Base-by-base conservation (phyloP, 1,140 invertebrate species). In the Aphaenogaster ashmeadi region DNA sequence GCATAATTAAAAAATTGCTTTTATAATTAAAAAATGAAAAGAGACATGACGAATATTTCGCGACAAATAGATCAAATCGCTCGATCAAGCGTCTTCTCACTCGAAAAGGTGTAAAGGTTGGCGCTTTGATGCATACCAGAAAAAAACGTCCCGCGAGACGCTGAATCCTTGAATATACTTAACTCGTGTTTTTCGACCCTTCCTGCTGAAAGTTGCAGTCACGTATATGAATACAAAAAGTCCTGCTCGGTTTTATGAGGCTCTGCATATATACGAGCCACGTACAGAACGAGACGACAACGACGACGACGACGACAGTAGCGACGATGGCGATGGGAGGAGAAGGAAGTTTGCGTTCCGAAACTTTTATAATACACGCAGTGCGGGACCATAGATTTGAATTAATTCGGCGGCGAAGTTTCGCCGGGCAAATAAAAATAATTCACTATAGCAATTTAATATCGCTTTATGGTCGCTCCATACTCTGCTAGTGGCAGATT, bases 331-430 rank as follows among this genome's bases (percentile, higher is more conserved):
- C 60, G n/a, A 71, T 62, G 8, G 41, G 44, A 8, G 33, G 2
- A 58, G 52, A 79, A 72, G n/a, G 52, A 86, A 91, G 80, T 79
- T 86, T 78, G 71, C 54, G 15, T 58, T 52, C 54, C 33, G 75
- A 90, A 91, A 91, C 87, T 91, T 91, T 91, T 80, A 87, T 91
- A 89, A 91, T 91, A 87, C 89, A 77, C 72, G 56, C 86, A 84
- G 79, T 58, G 64, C 78, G 75, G 52, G 50, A 50, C 87, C 86
- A 84, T 93, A 91, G 92, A 93, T 93, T 92, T 87, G 88, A 92
- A 93, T 93, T 93, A 92, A 93, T 93, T 93, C 89, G 92, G 89
- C 92, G 90, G 91, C 79, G 62, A 93, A 93, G 86, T 93, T 93
- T 78, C 88, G 72, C 58, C 81, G 44, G 62, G 81, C 64, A 90